Conservation (phyloP, 1,140 invertebrate genomes). For the Riptortus pedestris region DNA sequence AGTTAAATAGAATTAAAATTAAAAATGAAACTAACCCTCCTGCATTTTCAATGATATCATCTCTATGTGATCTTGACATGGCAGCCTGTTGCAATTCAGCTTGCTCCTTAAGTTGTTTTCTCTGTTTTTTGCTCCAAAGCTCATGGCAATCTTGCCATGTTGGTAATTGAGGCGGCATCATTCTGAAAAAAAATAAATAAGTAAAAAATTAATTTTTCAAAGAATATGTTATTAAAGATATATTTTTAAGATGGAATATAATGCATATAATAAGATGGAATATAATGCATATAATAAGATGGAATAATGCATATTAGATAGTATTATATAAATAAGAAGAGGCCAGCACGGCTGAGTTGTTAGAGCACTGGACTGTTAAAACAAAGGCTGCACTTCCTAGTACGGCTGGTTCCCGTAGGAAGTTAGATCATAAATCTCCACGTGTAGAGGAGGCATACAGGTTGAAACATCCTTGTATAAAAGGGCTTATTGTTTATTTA, state of each 20-base stretch:
- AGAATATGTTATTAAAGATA: no score
- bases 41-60: constrained; percentile 2
- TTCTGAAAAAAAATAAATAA: constrained; percentile 45
- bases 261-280: not conserved
- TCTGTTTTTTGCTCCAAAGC: constrained; percentile 91
- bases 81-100: constrained; percentile 12
- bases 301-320: not conserved
- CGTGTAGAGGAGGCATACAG: no score
- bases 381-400: no score
- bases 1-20: not conserved
- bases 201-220: not conserved
- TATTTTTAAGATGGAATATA: no score
- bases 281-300: not conserved
- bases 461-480: no score
- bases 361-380: no score
- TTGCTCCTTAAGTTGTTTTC: constrained; percentile 67
- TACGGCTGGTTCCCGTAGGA: no score
- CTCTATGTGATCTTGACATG: constrained; percentile 1
- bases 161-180: constrained; percentile 72
- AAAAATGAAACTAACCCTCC: constrained; percentile 7
- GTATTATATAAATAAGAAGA: not conserved
- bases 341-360: no score
- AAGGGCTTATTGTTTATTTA: no score
- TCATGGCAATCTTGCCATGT: constrained; percentile 98
- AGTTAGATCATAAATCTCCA: no score